These are phyloP conservation scores for Phaedon cochleariae DNA, from an alignment of 2,888 invertebrate genomes.

Conservation along the genomic window DNA sequence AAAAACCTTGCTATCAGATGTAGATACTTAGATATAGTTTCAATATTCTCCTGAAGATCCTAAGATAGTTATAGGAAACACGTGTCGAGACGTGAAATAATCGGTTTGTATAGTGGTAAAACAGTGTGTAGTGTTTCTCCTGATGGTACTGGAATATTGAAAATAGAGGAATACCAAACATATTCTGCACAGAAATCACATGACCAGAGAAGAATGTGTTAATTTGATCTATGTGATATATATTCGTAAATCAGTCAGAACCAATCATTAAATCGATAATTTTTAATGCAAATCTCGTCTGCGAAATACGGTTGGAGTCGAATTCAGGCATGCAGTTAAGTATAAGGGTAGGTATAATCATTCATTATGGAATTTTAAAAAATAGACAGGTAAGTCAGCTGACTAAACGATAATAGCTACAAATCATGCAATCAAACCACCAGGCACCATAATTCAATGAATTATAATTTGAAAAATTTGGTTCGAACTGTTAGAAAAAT, in stretches of 20 bases:
- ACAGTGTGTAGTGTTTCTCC: too few relatives aligned
- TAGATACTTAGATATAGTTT: too few relatives aligned
- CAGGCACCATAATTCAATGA: conserved; percentile 33
- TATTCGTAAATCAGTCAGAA: not conserved
- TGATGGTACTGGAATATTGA: too few relatives aligned
- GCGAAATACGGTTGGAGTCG: not conserved
- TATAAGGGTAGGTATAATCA: not conserved
- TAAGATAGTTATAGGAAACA: too few relatives aligned
- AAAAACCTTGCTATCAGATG: too few relatives aligned
- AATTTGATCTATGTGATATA: not conserved
- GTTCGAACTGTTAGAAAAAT: not conserved
- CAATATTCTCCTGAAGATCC: too few relatives aligned
- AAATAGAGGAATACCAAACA: too few relatives aligned
- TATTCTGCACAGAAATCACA: too few relatives aligned
- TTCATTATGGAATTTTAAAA: not conserved
- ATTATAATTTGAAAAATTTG: conserved; percentile 36
- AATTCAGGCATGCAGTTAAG: not conserved
- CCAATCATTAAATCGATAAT: not conserved
- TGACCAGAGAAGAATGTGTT: too few relatives aligned
- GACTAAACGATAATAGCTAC: conserved; percentile 26
- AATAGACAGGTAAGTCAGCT: not conserved
- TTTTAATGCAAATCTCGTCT: not conserved
- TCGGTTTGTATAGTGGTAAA: too few relatives aligned
- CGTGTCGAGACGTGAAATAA: too few relatives aligned
- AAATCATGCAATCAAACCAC: conserved; percentile 39